phyloP scores from a whole-genome alignment of 2,113 vertebrate genomes.

The Heterotis niloticus region DNA sequence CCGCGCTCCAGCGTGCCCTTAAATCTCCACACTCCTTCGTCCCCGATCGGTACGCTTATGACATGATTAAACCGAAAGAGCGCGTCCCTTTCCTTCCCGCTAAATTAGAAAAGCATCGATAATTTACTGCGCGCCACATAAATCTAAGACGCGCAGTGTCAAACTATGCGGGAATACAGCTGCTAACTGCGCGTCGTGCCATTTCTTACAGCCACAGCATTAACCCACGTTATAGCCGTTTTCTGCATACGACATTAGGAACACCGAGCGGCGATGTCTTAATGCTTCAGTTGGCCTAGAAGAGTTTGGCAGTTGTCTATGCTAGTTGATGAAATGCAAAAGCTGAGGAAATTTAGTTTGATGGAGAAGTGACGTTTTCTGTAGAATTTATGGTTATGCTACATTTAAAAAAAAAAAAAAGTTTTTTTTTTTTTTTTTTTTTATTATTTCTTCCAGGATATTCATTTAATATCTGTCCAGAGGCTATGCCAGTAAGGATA shows the following conservation, averaged over 20 bases:
- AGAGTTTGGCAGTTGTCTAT: background rate
- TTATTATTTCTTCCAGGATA: slow-evolving; percentile 9
- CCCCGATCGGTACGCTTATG: background rate
- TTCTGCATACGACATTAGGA: background rate
- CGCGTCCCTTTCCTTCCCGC: background rate
- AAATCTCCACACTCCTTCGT: background rate
- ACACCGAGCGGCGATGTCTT: background rate
- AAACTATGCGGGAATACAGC: background rate
- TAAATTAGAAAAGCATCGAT: background rate
- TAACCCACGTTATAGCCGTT: no score
- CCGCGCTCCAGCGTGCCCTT: slow-evolving; percentile 7
- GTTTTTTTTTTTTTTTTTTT: no score
- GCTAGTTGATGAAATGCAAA: background rate
- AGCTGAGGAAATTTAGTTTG: background rate
- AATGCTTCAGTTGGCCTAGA: background rate
- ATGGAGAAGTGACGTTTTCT: background rate
- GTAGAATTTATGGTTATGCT: background rate
- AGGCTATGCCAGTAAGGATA: slow-evolving; percentile 8
- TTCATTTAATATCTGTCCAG: slow-evolving; percentile 22
- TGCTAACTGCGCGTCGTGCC: no score
- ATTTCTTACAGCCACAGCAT: background rate
- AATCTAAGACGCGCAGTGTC: background rate
- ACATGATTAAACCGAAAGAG: background rate
- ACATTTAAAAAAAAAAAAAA: slow-evolving; percentile 12
- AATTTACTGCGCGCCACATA: background rate